Evolutionary conservation across 2,113 vertebrate species (phyloP).

Genomic region (Centrocercus urophasianus): DNA sequence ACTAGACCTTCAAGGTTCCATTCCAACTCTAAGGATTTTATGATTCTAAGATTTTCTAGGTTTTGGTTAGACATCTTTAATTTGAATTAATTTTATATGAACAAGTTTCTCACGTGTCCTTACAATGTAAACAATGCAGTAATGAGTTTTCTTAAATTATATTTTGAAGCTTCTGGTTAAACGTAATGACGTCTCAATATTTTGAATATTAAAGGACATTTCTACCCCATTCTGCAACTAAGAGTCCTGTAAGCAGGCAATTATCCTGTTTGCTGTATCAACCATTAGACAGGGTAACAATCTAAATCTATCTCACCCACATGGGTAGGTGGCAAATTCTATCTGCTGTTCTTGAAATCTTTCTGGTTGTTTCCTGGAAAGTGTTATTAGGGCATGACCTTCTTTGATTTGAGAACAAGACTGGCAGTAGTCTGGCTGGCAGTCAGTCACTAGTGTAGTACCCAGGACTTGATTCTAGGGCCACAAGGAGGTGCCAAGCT

Average conservation of each 20-base stretch:
- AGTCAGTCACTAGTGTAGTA: neutral
- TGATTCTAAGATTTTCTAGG: no score
- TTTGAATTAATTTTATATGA: neutral
- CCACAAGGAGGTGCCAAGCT: neutral
- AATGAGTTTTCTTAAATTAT: neutral
- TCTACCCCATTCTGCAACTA: neutral
- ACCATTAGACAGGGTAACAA: neutral
- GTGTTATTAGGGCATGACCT: neutral
- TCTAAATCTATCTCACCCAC: neutral
- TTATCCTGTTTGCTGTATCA: neutral
- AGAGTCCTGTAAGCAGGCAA: neutral
- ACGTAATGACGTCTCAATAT: neutral
- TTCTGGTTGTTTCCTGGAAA: neutral
- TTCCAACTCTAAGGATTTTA: no score
- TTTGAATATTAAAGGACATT: neutral
- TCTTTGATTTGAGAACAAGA: neutral
- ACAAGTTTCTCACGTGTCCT: neutral
- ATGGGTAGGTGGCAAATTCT: neutral
- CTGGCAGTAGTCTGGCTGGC: neutral
- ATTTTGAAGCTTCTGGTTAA: neutral
- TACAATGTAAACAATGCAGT: neutral
- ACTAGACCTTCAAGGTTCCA: no score
- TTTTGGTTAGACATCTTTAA: neutral
- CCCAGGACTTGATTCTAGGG: neutral
- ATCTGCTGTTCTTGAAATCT: neutral